Conservation (phyloP, 2,888 invertebrate genomes). For the Pycnomerus fuliginosus region DNA sequence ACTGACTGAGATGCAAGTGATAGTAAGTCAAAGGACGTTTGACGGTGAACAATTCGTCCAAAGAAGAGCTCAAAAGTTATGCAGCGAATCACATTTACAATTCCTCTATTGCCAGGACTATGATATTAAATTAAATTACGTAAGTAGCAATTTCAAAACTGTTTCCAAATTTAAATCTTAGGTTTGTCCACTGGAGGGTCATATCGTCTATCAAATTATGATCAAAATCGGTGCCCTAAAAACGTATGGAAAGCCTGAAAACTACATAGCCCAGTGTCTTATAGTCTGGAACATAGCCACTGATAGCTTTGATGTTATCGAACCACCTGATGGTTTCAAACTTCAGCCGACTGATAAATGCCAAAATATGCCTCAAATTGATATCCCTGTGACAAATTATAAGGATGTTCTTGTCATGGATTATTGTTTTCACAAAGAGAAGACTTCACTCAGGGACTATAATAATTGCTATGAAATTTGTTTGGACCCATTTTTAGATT, state of each 20-base stretch:
- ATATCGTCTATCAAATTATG: constrained; percentile 51
- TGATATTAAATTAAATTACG: constrained; percentile 51
- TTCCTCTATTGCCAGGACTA: constrained; percentile 53
- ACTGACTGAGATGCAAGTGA: constrained; percentile 49
- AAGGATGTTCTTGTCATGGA: constrained; percentile 46
- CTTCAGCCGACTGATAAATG: constrained; percentile 38
- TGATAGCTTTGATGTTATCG: constrained; percentile 48
- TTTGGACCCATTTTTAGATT: constrained; percentile 21
- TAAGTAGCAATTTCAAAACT: constrained; percentile 31
- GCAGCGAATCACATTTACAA: constrained; percentile 47
- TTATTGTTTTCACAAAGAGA: constrained; percentile 40
- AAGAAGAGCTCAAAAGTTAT: constrained; percentile 49
- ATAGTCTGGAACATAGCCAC: constrained; percentile 51
- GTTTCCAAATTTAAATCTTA: constrained; percentile 33
- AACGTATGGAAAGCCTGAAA: constrained; percentile 40
- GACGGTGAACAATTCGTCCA: constrained; percentile 54
- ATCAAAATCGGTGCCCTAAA: constrained; percentile 50
- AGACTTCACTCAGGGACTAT: constrained; percentile 47
- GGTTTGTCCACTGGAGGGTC: constrained; percentile 52
- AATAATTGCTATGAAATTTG: constrained; percentile 46
- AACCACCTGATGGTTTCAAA: constrained; percentile 40
- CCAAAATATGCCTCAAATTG: constrained; percentile 33
- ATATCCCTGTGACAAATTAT: constrained; percentile 36
- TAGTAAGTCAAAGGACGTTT: constrained; percentile 51
- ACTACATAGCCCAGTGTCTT: constrained; percentile 45